Base-by-base conservation (phyloP, 2,113 vertebrate species). In the Chascanopsetta lugubris region DNA sequence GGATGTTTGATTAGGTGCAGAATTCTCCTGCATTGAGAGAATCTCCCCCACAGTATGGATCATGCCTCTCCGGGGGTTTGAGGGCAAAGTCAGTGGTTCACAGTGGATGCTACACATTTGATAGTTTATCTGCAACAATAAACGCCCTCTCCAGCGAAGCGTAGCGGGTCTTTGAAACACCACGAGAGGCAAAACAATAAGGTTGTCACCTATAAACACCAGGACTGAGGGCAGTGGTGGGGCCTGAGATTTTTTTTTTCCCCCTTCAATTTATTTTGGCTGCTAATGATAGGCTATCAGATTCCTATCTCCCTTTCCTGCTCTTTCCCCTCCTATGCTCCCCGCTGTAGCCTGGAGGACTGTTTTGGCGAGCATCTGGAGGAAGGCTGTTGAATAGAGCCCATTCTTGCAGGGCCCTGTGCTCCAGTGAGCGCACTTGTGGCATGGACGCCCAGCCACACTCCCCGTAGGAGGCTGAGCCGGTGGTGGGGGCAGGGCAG, bases 231-330 rank as follows among this genome's bases (percentile, higher is more conserved):
- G 83, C 86, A 84, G 29, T 61, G 79, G 62, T 82, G 82, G 63
- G 74, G 75, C 75, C 55, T 32, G 73, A 79, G 79, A 79, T 85
- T 90, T 89, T 80, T 67, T n/a, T n/a, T n/a, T n/a, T n/a, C n/a
- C n/a, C n/a, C 48, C 77, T 77, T 87, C 67, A 76, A 89, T 92
- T 91, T 92, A 91, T 93, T 92, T 91, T 58, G 81, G 61, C 83
- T 86, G 88, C 82, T 92, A 92, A 92, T 92, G 86, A 90, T 77
- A 87, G 89, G 88, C 87, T 91, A 92, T 92, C 90, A 82, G 89
- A 90, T 92, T 92, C 80, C 90, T 88, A 87, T 91, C 89, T 91
- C 69, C 88, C 83, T 88, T 91, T 86, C 87, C 84, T 89, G 79
- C 87, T 69, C 59, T 69, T 64, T 86, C 79, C 78, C 82, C 60